Evolutionary conservation across 2,797 vertebrate genomes (phyloP), one percentile per base, ranked within the genome.

Genomic region (Numenius phaeopus): DNA sequence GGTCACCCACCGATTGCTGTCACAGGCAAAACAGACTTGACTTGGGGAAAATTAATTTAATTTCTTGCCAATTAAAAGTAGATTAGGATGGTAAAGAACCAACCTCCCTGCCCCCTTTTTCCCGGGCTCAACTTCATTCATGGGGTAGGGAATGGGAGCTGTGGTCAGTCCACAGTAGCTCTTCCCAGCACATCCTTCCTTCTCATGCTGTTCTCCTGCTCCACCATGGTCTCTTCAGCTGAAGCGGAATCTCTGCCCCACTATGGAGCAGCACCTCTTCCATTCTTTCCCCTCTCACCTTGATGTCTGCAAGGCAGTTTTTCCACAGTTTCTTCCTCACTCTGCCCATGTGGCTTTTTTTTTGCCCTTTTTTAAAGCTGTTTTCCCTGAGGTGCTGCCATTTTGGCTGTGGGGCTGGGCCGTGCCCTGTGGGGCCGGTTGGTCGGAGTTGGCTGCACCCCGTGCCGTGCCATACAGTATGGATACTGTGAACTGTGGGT

Each of bases 71-170:
- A 46, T 47, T 77, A 42, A 54, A 83, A 58, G 5, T 54, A 86
- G 39, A 26, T 67, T 29, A 76, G 27, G 19, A 37, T 69, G 7
- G 13, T 84, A 46, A 55, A 73, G 27, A 83, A 42, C 37, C 37
- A 37, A 1, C 2, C 14, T 1, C 9, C 5, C 21, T 6, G 10
- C 2, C 1, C 1, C 4, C 2, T 7, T 82, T 87, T 82, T 57
- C 42, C 26, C 5, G 3, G 26, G 29, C 42, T 92, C 34, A 26
- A 1, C 7, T 47, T 73, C 11, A 14, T 57, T 84, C 5, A 59
- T 26, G 10, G 17, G 2, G 39, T 52, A 46, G 24, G 26, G 29
- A 73, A 14, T 46, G 20, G 26, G 21, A 7, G 3, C 11, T 42
- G 13, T 4, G 7, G 9, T 65, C 58, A 39, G 54, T 54, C 42